Conservation (phyloP, 2,113 vertebrate species). For the Nycticorax nycticorax region DNA sequence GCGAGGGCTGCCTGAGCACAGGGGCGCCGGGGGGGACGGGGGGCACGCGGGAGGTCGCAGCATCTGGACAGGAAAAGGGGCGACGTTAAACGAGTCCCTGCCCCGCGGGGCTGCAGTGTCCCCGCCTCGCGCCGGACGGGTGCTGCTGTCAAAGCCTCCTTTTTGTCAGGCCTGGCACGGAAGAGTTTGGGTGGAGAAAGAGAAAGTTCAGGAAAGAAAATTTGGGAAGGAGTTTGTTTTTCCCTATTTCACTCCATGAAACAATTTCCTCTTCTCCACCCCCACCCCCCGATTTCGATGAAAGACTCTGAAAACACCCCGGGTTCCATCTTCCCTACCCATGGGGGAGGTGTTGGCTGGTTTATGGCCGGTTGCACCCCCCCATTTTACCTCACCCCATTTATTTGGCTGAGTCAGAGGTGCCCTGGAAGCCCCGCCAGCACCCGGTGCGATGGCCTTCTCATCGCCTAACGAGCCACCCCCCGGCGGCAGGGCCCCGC, state of each 20-base stretch:
- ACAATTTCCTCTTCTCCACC: rapidly evolving
- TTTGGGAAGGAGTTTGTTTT: neutral
- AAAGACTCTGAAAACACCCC: rapidly evolving
- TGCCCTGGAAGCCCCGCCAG: neutral
- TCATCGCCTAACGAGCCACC: neutral
- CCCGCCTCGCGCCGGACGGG: neutral
- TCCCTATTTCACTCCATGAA: rapidly evolving
- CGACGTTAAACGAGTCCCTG: rapidly evolving
- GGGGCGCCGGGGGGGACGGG: neutral
- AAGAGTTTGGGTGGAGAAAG: neutral
- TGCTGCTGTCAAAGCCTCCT: neutral
- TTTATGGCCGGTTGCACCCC: neutral
- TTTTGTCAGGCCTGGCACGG: neutral
- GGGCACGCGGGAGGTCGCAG: neutral
- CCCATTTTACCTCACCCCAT: neutral
- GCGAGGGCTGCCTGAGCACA: neutral
- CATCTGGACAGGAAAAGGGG: neutral
- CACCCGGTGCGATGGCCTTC: rapidly evolving
- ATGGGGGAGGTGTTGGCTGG: neutral
- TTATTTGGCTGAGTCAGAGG: neutral
- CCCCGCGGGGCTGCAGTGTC: neutral
- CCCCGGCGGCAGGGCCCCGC: neutral
- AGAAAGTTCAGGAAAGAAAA: neutral
- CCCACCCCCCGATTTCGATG: rapidly evolving
- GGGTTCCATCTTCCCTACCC: rapidly evolving